Evolutionary conservation across 2,113 vertebrate genomes (phyloP).

Genomic region (Connochaetes taurinus): DNA sequence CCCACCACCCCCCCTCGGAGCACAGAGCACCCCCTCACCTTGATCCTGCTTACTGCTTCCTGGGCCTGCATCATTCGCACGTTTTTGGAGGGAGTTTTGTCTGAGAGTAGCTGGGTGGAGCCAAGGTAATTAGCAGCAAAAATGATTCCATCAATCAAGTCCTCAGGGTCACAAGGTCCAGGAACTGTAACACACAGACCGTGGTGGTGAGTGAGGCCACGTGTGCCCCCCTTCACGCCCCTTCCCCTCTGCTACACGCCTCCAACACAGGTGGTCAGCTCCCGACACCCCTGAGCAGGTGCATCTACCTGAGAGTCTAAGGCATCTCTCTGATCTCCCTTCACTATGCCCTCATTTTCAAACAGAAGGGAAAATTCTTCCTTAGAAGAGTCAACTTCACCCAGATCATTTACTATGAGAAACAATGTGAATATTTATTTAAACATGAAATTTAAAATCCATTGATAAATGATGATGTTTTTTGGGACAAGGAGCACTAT

Average conservation of each 20-base stretch:
- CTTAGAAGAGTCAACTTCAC: neutral
- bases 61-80: slow-evolving; percentile 99
- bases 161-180: slow-evolving; percentile 97
- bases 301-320: neutral
- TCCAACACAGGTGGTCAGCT: neutral
- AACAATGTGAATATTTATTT: neutral
- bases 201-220: slow-evolving; percentile 19
- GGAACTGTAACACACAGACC: slow-evolving; percentile 85
- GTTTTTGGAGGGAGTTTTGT: slow-evolving; percentile 97
- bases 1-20: fast-evolving
- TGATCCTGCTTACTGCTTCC: slow-evolving; percentile 96
- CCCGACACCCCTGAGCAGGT: neutral
- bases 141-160: slow-evolving; percentile 97
- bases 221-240: neutral
- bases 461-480: neutral
- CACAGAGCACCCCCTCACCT: slow-evolving; percentile 82
- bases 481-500: neutral
- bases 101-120: slow-evolving; percentile 95
- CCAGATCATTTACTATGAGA: neutral
- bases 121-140: slow-evolving; percentile 98
- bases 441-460: neutral
- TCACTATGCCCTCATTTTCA: neutral
- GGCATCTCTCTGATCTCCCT: neutral
- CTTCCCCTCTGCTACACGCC: neutral
- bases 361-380: neutral